Percentiles rank a stretch among this genome's conserved stretches.
Evolutionary conservation across 2,888 invertebrate species (phyloP).

Genomic region (Diarsia mendica): DNA sequence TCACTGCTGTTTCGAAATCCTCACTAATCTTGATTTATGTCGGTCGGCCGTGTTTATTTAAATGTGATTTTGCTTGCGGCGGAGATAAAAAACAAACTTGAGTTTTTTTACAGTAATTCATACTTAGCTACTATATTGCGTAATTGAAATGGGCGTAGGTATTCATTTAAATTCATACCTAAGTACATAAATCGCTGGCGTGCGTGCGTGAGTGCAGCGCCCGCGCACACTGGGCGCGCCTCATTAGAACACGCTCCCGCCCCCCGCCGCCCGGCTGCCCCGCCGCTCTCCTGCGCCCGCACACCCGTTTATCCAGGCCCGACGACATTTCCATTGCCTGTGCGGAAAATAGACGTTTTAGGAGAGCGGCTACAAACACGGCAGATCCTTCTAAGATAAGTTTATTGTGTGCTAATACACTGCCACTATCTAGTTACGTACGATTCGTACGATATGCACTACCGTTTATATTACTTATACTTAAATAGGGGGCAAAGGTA

Average conservation of each 20-base stretch:
- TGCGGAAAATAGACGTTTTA: conserved; percentile 87
- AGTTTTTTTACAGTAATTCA: conserved; percentile 50
- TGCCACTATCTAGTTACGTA: conserved; percentile 74
- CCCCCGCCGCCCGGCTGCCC: conserved; percentile 65
- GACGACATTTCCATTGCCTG: conserved; percentile 86
- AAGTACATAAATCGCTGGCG: conserved; percentile 77
- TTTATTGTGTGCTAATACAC: conserved; percentile 88
- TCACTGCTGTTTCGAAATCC: conserved; percentile 75
- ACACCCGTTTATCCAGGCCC: conserved; percentile 84
- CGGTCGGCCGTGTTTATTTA: conserved; percentile 68
- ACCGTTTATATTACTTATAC: conserved; percentile 64
- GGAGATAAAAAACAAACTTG: conserved; percentile 62
- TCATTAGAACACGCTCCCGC: conserved; percentile 81
- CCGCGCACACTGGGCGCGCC: conserved; percentile 80
- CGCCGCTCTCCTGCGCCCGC: conserved; percentile 73
- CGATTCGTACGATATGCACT: conserved; percentile 66
- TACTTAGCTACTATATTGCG: conserved; percentile 67
- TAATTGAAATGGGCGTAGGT: conserved; percentile 82
- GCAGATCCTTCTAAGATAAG: conserved; percentile 82
- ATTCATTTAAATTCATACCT: conserved; percentile 82
- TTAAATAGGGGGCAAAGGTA: conserved; percentile 62
- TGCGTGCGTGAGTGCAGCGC: conserved; percentile 83
- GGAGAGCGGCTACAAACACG: conserved; percentile 80
- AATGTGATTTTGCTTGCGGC: conserved; percentile 61
- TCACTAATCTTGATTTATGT: conserved; percentile 77